Conservation (phyloP, 1,140 invertebrate genomes). For the Chironomus tepperi region DNA sequence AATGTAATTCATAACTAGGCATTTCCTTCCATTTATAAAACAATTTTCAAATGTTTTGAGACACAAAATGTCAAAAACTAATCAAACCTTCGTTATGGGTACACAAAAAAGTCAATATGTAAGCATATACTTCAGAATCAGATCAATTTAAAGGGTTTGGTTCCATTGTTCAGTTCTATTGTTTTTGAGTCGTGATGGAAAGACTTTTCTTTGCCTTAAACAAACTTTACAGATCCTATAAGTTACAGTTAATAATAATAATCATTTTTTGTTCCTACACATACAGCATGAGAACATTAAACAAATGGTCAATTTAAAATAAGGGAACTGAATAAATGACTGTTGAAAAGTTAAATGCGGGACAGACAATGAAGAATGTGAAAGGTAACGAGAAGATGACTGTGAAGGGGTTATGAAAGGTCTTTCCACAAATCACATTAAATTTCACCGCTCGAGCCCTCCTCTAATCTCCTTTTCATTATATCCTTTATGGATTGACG, state of each 20-base stretch:
- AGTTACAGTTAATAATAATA: too few relatives aligned
- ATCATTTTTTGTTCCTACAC: too few relatives aligned
- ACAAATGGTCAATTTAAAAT: not conserved
- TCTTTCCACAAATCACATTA: conserved; percentile 2
- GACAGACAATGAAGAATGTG: too few relatives aligned
- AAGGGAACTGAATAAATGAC: too few relatives aligned
- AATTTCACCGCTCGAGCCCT: conserved; percentile 11
- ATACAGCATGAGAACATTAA: not conserved
- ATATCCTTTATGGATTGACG: not conserved
- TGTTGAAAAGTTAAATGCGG: too few relatives aligned
- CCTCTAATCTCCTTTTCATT: not conserved
- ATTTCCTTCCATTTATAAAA: conserved; percentile 5
- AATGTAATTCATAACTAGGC: conserved; percentile 8
- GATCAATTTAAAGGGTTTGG: not conserved
- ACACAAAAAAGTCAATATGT: not conserved
- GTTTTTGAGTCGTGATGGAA: not conserved
- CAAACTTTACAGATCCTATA: not conserved
- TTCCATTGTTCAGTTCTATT: not conserved
- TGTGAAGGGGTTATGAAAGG: not conserved
- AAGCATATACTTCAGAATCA: not conserved
- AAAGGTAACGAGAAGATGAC: not conserved
- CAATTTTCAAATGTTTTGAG: not conserved
- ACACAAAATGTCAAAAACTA: not conserved
- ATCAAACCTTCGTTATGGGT: not conserved
- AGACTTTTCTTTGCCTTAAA: not conserved